A percentile compares a stretch with the other conserved stretches of the same genome.
Evolutionary conservation across 1,140 invertebrate genomes (phyloP).

Genomic region (Bombyx mandarina): DNA sequence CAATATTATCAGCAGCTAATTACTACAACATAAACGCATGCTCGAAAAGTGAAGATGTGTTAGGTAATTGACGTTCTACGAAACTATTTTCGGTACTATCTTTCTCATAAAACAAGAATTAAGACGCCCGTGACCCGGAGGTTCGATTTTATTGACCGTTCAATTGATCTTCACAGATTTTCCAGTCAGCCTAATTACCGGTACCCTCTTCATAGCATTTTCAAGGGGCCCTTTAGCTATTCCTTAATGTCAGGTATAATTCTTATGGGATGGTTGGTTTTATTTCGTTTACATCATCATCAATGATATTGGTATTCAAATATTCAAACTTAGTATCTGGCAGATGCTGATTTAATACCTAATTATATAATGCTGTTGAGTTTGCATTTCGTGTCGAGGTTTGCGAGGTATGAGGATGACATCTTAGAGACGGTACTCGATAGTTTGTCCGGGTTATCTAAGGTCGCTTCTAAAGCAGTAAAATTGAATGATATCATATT

Average conservation of each 20-base stretch:
- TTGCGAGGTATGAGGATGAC: conserved; percentile 30
- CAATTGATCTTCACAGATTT: conserved; percentile 49
- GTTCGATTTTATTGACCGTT: conserved; percentile 45
- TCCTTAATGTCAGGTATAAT: conserved; percentile 2
- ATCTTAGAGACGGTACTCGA: conserved; percentile 52
- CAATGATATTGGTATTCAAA: background rate
- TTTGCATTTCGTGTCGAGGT: no score
- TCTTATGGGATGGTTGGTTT: background rate
- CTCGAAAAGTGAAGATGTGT: background rate
- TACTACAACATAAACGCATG: background rate
- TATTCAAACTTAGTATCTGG: background rate
- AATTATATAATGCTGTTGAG: no score
- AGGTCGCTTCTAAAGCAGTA: conserved; percentile 65
- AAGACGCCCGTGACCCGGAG: conserved; percentile 45
- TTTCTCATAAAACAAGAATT: conserved; percentile 32
- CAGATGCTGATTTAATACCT: no score
- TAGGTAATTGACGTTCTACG: background rate
- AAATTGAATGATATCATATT: conserved; percentile 67
- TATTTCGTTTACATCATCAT: background rate
- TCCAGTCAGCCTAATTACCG: conserved; percentile 22
- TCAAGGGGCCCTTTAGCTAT: background rate
- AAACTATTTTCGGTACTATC: conserved; percentile 13
- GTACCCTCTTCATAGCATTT: background rate
- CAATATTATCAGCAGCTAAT: background rate
- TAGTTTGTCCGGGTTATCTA: conserved; percentile 59